Evolutionary conservation across 2,888 invertebrate species (phyloP), one percentile per base, ranked within the genome.

Genomic region (Synanthedon tipuliformis): DNA sequence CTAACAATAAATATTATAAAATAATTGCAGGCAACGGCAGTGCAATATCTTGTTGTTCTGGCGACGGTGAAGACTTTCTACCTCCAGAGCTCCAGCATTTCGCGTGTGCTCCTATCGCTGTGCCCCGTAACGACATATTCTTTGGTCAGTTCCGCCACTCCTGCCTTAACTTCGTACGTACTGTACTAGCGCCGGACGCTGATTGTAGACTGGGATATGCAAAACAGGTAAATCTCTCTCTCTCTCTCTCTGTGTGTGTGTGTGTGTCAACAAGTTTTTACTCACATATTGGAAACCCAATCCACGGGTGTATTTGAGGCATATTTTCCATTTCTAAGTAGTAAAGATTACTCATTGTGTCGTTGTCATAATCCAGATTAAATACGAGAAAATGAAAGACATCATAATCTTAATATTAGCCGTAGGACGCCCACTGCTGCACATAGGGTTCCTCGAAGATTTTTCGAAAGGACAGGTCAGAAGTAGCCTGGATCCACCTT

Each of bases 161-260:
- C 3, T 94, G 94, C 61, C 89, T 93, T 72, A 93, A 93, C 73
- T 92, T 94, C 61, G 93, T 94, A 0, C 81, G 94, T 48, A 89
- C 92, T 0, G 90, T 92, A 54, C 70, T 93, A 49, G 90, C 92
- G 0, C 93, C 93, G 0, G 78, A 89, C 55, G 77, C 85, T 12
- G 91, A 93, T 61, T 94, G 94, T 60, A 89, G 89, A 2, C 81
- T 92, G 27, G 91, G 93, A 11, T 92, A 92, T 70, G 92, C 91
- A 18, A 92, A 91, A 62, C 93, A 93, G 81, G 91, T 92, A 57
- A 69, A 13, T 45, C 45, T 41, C 11, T 41, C 41, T 41, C 41
- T 12, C 10, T n/a, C n/a, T 41, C 41, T 10, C n/a, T 10, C 41
- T 3, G 45, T 13, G 12, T 41, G n/a, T 41, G 11, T 5, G 41